Evolutionary conservation across 2,797 vertebrate genomes (phyloP).

Genomic region (Tragelaphus eurycerus): DNA sequence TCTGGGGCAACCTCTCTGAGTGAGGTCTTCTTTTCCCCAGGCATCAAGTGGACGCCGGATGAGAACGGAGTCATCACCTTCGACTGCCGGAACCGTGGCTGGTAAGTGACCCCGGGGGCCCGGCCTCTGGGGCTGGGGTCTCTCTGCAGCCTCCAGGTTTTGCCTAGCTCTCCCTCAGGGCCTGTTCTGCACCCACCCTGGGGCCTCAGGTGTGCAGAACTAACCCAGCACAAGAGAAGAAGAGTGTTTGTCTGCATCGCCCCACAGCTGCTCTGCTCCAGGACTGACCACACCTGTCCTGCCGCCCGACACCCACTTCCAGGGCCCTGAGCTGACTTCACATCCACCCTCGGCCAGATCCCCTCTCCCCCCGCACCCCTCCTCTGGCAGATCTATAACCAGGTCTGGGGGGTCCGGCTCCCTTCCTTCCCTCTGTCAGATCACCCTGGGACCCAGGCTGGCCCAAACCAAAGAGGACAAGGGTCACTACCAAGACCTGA

Average conservation of each 20-base stretch:
- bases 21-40: slow-evolving; percentile 78
- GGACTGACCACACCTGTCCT: background rate
- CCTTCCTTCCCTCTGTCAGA: background rate
- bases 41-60: slow-evolving; percentile 96
- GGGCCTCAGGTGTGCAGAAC: background rate
- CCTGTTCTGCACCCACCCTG: background rate
- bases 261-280: background rate
- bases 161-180: background rate
- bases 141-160: background rate
- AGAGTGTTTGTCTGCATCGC: background rate
- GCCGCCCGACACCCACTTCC: background rate
- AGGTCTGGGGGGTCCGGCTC: background rate
- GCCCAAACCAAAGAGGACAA: background rate
- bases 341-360: background rate
- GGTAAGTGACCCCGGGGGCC: slow-evolving; percentile 82
- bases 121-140: background rate
- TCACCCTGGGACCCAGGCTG: background rate
- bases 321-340: background rate
- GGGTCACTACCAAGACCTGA: background rate
- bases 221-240: background rate
- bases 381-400: background rate
- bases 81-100: slow-evolving; percentile 95
- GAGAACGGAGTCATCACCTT: slow-evolving; percentile 95
- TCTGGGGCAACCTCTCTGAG: background rate
- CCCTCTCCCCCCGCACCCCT: rapidly evolving